Conservation (phyloP, 1,140 invertebrate species). For the Penaeus chinensis region DNA sequence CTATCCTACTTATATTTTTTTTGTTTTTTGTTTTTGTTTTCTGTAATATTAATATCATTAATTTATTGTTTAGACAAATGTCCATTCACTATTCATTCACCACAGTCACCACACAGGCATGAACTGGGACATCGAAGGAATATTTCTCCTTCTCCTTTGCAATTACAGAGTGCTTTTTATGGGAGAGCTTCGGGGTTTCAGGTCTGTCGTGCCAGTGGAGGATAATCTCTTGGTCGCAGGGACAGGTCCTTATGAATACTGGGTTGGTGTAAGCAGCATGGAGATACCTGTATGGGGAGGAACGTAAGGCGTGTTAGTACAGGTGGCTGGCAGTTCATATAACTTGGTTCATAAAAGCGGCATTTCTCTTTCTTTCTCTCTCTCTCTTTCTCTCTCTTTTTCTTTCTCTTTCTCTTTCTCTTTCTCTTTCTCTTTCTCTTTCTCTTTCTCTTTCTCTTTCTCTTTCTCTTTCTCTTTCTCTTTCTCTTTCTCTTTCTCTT, state of each 20-base stretch:
- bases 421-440: too few species aligned
- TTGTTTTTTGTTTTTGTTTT: too few species aligned
- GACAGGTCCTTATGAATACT: conserved; percentile 74
- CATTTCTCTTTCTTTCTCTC: too few species aligned
- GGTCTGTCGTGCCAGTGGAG: conserved; percentile 73
- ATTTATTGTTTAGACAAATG: background rate
- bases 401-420: too few species aligned
- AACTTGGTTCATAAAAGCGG: too few species aligned
- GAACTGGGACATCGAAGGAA: conserved; percentile 67
- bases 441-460: too few species aligned
- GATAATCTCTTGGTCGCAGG: conserved; percentile 76
- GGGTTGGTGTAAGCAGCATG: conserved; percentile 73
- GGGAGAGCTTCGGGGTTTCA: conserved; percentile 68
- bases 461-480: too few species aligned
- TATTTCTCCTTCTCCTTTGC: conserved; percentile 67
- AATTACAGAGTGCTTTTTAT: conserved; percentile 67
- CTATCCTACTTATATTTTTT: too few species aligned
- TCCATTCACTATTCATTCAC: conserved; percentile 39
- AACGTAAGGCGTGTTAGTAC: background rate
- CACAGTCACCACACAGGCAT: conserved; percentile 63
- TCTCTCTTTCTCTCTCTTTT: too few species aligned
- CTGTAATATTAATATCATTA: too few species aligned
- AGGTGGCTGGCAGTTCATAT: too few species aligned
- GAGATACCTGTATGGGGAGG: conserved; percentile 69
- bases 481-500: too few species aligned